Conservation (phyloP, 35 echinoderm and acorn worm genomes). For the Apostichopus japonicus region DNA sequence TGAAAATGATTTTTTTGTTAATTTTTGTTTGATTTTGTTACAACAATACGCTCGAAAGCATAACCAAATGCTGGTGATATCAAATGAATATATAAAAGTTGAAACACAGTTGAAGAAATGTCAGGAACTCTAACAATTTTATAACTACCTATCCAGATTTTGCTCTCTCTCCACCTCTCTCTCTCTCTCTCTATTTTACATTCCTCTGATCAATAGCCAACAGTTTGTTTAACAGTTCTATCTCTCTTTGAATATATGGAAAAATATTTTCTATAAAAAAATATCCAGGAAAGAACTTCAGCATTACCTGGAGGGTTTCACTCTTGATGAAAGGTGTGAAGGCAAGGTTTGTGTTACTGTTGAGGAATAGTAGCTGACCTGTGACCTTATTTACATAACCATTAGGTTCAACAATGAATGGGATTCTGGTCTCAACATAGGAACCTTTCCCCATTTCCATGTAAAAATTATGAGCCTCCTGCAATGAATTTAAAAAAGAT, state of each 20-base stretch:
- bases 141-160: too few species aligned
- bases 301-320: slow-evolving; percentile 86
- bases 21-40: too few species aligned
- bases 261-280: background rate
- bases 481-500: background rate
- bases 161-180: too few species aligned
- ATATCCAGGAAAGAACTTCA: background rate
- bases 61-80: too few species aligned
- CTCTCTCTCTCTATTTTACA: too few species aligned
- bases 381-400: slow-evolving; percentile 85
- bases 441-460: slow-evolving; percentile 82
- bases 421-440: slow-evolving; percentile 81
- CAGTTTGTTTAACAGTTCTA: too few species aligned
- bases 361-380: slow-evolving; percentile 82
- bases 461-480: slow-evolving; percentile 95
- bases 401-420: slow-evolving; percentile 60
- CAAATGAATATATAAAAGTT: too few species aligned
- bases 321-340: slow-evolving; percentile 86
- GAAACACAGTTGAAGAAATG: too few species aligned
- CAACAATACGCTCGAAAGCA: too few species aligned
- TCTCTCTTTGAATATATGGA: background rate
- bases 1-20: too few species aligned
- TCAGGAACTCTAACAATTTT: too few species aligned
- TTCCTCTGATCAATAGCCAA: too few species aligned
- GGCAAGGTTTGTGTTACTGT: slow-evolving; percentile 79